These are phyloP conservation scores for Eudiplozoon nipponicum DNA, from an alignment of 2,888 invertebrate species.

Conservation along the genomic window DNA sequence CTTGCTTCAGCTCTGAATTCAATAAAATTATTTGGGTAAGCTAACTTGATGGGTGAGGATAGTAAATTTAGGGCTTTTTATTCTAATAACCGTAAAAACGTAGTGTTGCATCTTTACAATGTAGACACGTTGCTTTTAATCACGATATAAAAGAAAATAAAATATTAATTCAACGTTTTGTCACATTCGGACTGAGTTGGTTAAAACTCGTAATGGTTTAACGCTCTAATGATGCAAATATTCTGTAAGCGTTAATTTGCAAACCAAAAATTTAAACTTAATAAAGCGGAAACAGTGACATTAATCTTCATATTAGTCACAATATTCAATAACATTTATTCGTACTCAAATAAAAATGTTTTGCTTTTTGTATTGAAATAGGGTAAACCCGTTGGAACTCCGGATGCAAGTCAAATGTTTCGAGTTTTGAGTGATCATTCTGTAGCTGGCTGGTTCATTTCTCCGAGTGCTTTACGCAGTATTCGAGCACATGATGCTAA, in stretches of 20 bases:
- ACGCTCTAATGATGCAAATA: background rate
- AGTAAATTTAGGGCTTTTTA: too few relatives aligned
- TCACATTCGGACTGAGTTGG: conserved; percentile 6
- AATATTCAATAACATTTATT: background rate
- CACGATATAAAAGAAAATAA: background rate
- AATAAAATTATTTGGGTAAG: too few relatives aligned
- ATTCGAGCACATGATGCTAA: conserved; percentile 36
- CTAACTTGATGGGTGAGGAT: too few relatives aligned
- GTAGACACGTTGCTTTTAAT: background rate
- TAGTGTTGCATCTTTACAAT: too few relatives aligned
- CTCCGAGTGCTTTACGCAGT: conserved; percentile 58
- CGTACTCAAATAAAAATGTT: background rate
- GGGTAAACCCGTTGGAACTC: conserved; percentile 71
- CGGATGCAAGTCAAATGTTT: conserved; percentile 62
- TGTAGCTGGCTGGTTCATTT: conserved; percentile 51
- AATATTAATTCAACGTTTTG: background rate
- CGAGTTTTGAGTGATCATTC: conserved; percentile 53
- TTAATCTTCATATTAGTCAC: too few relatives aligned
- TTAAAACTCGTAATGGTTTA: conserved; percentile 1
- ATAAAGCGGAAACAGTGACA: too few relatives aligned
- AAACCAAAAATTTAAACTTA: too few relatives aligned
- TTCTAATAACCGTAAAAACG: too few relatives aligned
- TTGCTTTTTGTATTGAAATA: conserved; percentile 28
- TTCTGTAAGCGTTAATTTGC: too few relatives aligned
- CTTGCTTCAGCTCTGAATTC: too few relatives aligned